Conservation (phyloP, 2,888 invertebrate species). For the Dasysyrphus albostriatus region DNA sequence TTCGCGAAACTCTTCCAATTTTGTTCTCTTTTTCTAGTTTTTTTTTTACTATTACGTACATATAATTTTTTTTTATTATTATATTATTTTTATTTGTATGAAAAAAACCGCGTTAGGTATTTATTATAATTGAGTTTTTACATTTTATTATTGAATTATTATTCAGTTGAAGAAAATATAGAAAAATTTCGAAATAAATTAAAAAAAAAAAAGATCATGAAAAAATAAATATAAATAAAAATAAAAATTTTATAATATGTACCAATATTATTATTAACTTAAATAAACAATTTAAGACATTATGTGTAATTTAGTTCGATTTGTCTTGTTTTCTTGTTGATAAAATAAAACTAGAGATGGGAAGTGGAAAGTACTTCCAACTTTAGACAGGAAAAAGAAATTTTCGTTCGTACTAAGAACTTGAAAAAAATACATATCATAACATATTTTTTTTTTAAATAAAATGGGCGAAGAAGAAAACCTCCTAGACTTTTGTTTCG, state of each 20-base stretch:
- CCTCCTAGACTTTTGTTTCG: too few relatives aligned
- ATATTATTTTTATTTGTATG: slow-evolving; percentile 51
- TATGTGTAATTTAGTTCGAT: slow-evolving; percentile 10
- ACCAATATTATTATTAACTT: slow-evolving; percentile 74
- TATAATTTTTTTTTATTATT: slow-evolving; percentile 35
- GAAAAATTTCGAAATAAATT: slow-evolving; percentile 60
- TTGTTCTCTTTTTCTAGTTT: slow-evolving; percentile 37
- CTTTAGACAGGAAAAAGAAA: too few relatives aligned
- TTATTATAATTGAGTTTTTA: slow-evolving; percentile 59
- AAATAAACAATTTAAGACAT: slow-evolving; percentile 71
- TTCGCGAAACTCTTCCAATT: slow-evolving; percentile 62
- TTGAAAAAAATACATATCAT: too few relatives aligned
- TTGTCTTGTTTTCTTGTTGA: not conserved
- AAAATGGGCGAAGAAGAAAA: too few relatives aligned
- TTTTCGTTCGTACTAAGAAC: too few relatives aligned
- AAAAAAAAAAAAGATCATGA: slow-evolving; percentile 55
- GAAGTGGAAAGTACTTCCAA: not conserved
- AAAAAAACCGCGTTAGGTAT: slow-evolving; percentile 59
- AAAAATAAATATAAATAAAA: too few relatives aligned
- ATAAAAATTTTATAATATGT: slow-evolving; percentile 72
- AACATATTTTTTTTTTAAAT: too few relatives aligned
- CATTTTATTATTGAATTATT: slow-evolving; percentile 28
- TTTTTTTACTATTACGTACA: slow-evolving; percentile 35
- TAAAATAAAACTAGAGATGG: not conserved
- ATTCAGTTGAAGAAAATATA: slow-evolving; percentile 58